These are phyloP conservation scores for Zaprionus ornatus DNA, from an alignment of 1,140 invertebrate genomes.

Conservation along the genomic window DNA sequence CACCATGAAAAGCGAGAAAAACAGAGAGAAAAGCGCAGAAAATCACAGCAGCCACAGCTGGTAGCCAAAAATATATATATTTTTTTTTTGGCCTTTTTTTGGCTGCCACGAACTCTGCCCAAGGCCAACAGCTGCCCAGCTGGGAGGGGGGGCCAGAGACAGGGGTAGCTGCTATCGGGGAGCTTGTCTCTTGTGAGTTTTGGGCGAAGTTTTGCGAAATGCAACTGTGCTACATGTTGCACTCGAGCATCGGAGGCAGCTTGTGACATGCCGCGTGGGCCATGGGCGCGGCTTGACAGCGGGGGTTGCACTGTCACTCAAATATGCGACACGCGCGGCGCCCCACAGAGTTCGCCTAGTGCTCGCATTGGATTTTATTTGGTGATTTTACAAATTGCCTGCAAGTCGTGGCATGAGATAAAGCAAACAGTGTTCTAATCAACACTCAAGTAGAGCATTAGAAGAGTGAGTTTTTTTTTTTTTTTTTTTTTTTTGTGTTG, in stretches of 20 bases:
- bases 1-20: not conserved
- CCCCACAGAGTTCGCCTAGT: no score
- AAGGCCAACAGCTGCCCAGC: constrained; percentile 18
- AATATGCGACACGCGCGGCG: not conserved
- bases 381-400: no score
- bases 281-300: not conserved
- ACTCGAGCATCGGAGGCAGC: constrained; percentile 12
- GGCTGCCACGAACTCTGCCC: constrained; percentile 10
- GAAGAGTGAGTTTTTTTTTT: no score
- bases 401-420: no score
- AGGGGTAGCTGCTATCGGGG: not conserved
- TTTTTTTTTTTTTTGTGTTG: no score
- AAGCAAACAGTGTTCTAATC: not conserved
- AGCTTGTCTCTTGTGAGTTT: constrained; percentile 7
- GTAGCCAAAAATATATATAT: constrained; percentile 24
- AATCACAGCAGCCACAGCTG: constrained; percentile 12
- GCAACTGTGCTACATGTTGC: constrained; percentile 36
- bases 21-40: not conserved
- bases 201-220: constrained; percentile 16
- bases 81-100: constrained; percentile 3
- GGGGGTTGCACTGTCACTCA: not conserved
- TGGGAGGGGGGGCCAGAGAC: not conserved
- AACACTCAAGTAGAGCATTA: no score
- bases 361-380: not conserved
- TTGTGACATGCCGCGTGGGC: constrained; percentile 26